These are phyloP conservation scores for Coendou prehensilis DNA, from an alignment of 2,797 vertebrate species.

Conservation along the genomic window DNA sequence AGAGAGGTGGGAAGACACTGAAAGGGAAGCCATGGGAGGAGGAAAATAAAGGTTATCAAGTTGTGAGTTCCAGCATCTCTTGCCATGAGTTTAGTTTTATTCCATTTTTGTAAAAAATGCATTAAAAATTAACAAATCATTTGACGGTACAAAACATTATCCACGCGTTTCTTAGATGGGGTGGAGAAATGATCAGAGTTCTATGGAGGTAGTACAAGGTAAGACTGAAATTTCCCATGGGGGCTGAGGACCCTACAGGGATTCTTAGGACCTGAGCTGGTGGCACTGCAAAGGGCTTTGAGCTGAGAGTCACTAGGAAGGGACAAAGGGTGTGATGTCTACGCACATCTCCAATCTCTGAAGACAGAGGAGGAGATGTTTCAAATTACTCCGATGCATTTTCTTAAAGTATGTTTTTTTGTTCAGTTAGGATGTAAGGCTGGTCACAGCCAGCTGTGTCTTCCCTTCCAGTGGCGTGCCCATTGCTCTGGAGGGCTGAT, in stretches of 20 bases:
- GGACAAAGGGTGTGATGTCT: neutral
- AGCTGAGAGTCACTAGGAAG: neutral
- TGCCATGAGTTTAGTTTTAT: neutral
- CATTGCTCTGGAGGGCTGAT: neutral
- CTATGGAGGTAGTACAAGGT: neutral
- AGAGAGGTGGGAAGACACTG: neutral
- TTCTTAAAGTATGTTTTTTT: neutral
- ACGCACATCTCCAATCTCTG: neutral
- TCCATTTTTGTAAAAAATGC: neutral
- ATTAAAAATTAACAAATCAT: neutral
- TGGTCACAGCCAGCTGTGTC: neutral
- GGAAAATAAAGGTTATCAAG: neutral
- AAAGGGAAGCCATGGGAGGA: neutral
- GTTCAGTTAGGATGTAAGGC: neutral
- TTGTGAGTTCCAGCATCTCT: neutral
- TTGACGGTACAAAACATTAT: neutral
- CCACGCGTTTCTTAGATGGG: neutral
- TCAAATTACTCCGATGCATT: neutral
- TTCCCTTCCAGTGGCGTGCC: neutral
- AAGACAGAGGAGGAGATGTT: fast-evolving
- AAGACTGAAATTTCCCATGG: neutral
- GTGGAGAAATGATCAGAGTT: neutral
- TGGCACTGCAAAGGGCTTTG: neutral
- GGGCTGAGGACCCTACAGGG: neutral
- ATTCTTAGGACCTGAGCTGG: neutral